Base-by-base conservation (phyloP, 64 coral and sea anemone genomes). In the Pachyseris speciosa region DNA sequence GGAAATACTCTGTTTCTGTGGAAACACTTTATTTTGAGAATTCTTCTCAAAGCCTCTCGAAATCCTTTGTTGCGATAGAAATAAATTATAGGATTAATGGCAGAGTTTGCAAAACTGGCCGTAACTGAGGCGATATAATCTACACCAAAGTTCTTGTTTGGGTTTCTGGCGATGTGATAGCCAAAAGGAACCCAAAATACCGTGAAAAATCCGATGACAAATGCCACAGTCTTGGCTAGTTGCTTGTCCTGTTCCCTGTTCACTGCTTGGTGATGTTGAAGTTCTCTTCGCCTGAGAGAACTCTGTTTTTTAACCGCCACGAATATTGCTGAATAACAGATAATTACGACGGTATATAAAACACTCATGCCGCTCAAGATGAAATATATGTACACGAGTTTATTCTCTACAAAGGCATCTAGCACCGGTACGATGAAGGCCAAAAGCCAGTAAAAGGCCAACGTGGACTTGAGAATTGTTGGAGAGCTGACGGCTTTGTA, bases 201-300 rank as follows among this genome's bases (percentile, higher is more conserved):
- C 17, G 87, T 90, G 38, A 95, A 95, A 42, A 86, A 16, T 2
- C 93, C 93, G 9, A 95, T 95, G 8, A 95, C 93, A 28, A 95
- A 72, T 28, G 78, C 93, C 41, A 95, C 74, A 69, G 93, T 95
- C 76, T 77, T 76, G 15, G 93, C 87, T 22, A 95, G 72, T 70
- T 63, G 60, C 24, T 86, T 95, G 28, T 95, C 93, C 2, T 67
- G 29, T 50, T 95, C 93, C 9, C 66, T 37, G 3, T 45, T n/a
- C 2, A 45, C 36, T 32, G 37, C 71, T 40, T 57, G 84, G 44
- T 38, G 13, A 12, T 71, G 37, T 51, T 88, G 79, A 86, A 95
- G 93, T 7, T 88, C 34, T 55, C 51, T 66, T 85, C 44, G 61
- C 37, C 71, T 60, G 5, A 47, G 37, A 8, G 83, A 78, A 48